Conservation (phyloP, 2,888 invertebrate species). For the Alviniconcha strummeri region DNA sequence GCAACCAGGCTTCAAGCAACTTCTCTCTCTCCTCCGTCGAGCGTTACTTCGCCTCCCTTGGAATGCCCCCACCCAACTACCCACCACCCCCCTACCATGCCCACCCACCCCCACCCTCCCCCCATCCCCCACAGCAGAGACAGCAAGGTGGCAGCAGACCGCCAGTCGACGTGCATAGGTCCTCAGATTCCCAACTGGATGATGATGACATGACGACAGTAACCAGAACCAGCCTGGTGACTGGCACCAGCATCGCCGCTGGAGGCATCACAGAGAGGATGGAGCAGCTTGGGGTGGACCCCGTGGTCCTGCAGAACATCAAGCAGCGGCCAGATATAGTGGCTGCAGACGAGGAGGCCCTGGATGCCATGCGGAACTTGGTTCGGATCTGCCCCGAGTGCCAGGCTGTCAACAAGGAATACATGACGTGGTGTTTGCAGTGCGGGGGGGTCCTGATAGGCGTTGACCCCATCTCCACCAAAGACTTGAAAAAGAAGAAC, state of each 20-base stretch:
- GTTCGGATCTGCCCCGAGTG: slow-evolving; percentile 59
- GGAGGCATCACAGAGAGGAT: slow-evolving; percentile 63
- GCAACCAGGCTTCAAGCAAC: slow-evolving; percentile 42
- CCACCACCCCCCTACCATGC: slow-evolving; percentile 16
- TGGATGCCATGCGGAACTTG: slow-evolving; percentile 28
- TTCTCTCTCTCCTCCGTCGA: slow-evolving; percentile 58
- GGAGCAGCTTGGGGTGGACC: slow-evolving; percentile 57
- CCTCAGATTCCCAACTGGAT: background rate
- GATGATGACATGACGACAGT: slow-evolving; percentile 27
- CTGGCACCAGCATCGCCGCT: slow-evolving; percentile 52
- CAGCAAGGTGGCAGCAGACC: background rate
- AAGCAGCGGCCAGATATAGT: slow-evolving; percentile 41
- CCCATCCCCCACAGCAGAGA: slow-evolving; percentile 6
- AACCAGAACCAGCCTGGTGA: slow-evolving; percentile 17
- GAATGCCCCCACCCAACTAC: slow-evolving; percentile 11
- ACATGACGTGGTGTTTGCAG: slow-evolving; percentile 66
- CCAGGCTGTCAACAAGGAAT: slow-evolving; percentile 59
- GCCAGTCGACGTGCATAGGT: background rate
- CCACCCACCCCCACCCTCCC: slow-evolving; percentile 31
- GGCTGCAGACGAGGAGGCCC: slow-evolving; percentile 29
- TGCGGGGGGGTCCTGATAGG: slow-evolving; percentile 67
- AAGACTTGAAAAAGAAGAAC: slow-evolving; percentile 46
- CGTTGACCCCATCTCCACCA: slow-evolving; percentile 55
- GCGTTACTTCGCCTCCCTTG: slow-evolving; percentile 57
- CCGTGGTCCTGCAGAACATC: slow-evolving; percentile 35